Evolutionary conservation across 1,140 invertebrate species (phyloP), one percentile per base, ranked within the genome.

Genomic region (Belonocnema kinseyi): DNA sequence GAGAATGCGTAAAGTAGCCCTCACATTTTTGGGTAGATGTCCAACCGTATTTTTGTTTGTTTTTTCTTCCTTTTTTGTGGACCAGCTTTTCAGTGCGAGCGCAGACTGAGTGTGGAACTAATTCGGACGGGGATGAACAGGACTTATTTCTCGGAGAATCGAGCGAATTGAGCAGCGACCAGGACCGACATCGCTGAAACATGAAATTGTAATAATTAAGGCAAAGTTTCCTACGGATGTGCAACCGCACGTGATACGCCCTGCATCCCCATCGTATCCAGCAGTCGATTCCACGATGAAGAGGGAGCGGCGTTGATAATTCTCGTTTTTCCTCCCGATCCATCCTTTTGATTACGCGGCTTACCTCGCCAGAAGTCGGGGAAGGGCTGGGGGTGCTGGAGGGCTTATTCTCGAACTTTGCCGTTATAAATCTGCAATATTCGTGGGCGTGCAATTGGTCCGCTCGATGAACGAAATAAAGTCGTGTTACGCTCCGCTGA

Each of bases 201-300:
- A 75, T 74, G 75, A 80, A 80, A 82, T 83, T 77, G 77, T 83
- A 83, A 82, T 82, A 84, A 85, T 84, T 81, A 80, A 80, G 75
- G 77, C 46, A 79, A 82, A 81, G 78, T 81, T 82, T 77, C 21
- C 58, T 66, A 66, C 51, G 61, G n/a, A 19, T 76, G n/a, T 51
- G 53, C 74, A 75, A 70, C 50, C 74, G n/a, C 74, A 53, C 53
- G 53, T 54, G 53, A 54, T 54, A 54, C 53, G n/a, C 16, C 53
- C 53, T 54, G 53, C 53, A 54, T 54, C 53, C 53, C 53, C 40
- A 46, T 46, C 40, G 40, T 46, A 46, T 46, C n/a, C 53, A 17
- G n/a, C 53, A 54, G 53, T 66, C 61, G 61, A 66, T 66, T 66
- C 26, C 40, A 46, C 33, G 26, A 46, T 40, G 61, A 66, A 66